These are phyloP conservation scores for Promerops cafer DNA, from an alignment of 2,113 vertebrate genomes.

Conservation along the genomic window DNA sequence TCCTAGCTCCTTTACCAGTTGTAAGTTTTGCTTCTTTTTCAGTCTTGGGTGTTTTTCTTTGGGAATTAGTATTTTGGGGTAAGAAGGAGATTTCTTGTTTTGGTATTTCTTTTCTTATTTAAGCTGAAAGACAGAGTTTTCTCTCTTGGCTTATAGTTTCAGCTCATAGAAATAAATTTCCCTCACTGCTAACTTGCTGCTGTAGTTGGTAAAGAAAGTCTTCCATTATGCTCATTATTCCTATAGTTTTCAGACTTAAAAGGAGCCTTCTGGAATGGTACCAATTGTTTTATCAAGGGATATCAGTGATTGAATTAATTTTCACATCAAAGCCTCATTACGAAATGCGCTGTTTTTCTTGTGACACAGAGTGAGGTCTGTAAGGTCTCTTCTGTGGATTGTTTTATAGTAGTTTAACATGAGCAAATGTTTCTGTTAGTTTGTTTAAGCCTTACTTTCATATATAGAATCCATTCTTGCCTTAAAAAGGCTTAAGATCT, in stretches of 20 bases:
- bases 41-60: not conserved
- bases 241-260: not conserved
- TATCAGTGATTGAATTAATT: not conserved
- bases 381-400: not conserved
- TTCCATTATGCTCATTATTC: not conserved
- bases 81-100: fast-evolving
- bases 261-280: not conserved
- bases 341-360: fast-evolving
- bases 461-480: not conserved
- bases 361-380: fast-evolving
- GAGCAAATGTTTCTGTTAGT: not conserved
- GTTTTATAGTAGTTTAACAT: not conserved
- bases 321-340: not conserved
- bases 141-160: not conserved
- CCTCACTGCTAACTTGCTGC: not conserved
- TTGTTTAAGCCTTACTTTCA: not conserved
- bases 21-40: not conserved
- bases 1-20: not conserved
- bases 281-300: not conserved
- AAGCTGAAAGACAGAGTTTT: not conserved
- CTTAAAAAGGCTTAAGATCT: not conserved
- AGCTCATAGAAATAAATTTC: not conserved
- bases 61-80: not conserved
- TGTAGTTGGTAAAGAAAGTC: not conserved
- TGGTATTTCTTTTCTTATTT: not conserved